A percentile compares a stretch with the other conserved stretches of the same genome.
These are phyloP conservation scores for Argyrosomus regius DNA, from an alignment of 2,797 vertebrate species.

Conservation along the genomic window DNA sequence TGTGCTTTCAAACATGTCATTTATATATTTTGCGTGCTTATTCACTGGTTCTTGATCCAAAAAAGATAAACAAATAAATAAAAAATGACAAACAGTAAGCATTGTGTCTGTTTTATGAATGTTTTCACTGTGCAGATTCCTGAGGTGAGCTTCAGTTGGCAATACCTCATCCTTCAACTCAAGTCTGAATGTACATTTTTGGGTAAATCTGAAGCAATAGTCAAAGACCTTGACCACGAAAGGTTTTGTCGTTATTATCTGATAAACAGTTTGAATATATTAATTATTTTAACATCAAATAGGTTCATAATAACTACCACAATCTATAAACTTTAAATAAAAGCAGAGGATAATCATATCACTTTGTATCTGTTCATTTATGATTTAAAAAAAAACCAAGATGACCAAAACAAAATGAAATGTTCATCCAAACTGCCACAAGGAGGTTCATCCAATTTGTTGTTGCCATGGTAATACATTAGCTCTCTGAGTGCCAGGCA, in stretches of 20 bases:
- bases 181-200: neutral
- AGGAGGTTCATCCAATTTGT: neutral
- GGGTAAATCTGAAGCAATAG: neutral
- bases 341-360: neutral
- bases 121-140: neutral
- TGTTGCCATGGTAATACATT: constrained; percentile 45
- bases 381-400: neutral
- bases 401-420: neutral
- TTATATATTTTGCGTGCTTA: neutral
- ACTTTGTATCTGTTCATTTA: neutral
- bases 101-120: neutral
- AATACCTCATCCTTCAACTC: neutral
- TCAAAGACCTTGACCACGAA: neutral
- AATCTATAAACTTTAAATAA: neutral
- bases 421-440: neutral
- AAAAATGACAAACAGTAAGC: neutral
- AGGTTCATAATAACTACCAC: neutral
- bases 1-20: constrained; percentile 7
- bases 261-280: constrained; percentile 11
- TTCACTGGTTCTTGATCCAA: neutral
- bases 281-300: neutral
- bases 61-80: neutral
- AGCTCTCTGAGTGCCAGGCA: neutral
- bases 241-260: neutral
- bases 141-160: neutral